Evolutionary conservation across 2,888 invertebrate species (phyloP), one percentile per base, ranked within the genome.

Genomic region (Mesopsocus fuscifrons): DNA sequence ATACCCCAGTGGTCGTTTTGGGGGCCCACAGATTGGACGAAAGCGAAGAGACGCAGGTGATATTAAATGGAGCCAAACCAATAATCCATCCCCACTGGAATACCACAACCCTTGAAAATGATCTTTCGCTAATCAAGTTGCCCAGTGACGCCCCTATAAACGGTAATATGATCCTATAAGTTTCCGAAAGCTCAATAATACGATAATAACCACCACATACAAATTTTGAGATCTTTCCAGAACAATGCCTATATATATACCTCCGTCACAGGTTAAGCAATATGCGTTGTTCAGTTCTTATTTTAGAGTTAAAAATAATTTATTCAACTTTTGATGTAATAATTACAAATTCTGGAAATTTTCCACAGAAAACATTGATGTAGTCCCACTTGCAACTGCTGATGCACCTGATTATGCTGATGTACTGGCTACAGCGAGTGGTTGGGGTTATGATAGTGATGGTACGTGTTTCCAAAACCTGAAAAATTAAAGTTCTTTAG

Each of bases 61-160:
- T 21, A 3, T 13, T 38, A n/a, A 5, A 5, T 6, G 38, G 38
- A 16, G 43, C 44, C 9, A 46, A 48, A 20, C 46, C 46, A 34
- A 30, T 47, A 42, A 45, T 47, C 18, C 50, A 52, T 43, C 47
- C 48, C 11, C 42, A 41, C 6, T 48, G 46, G 46, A 31, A 41
- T 35, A 22, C 44, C 17, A 20, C 38, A 20, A 35, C 46, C 18
- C 46, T 47, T 3, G 40, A 15, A 8, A 46, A 47, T 35, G 47
- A 47, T 44, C 18, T 47, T 11, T 44, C 47, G 1, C 43, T 47
- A 33, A 30, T 47, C n/a, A 20, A 32, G 8, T 23, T 47, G 34
- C 43, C 46, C 3, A 21, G 38, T 23, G 15, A n/a, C 5, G 44
- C 44, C 18, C n/a, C 35, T 6, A 20, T 35, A 21, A 46, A 41